Evolutionary conservation across 2,797 vertebrate genomes (phyloP).

Genomic region (Pelochelys cantorii): DNA sequence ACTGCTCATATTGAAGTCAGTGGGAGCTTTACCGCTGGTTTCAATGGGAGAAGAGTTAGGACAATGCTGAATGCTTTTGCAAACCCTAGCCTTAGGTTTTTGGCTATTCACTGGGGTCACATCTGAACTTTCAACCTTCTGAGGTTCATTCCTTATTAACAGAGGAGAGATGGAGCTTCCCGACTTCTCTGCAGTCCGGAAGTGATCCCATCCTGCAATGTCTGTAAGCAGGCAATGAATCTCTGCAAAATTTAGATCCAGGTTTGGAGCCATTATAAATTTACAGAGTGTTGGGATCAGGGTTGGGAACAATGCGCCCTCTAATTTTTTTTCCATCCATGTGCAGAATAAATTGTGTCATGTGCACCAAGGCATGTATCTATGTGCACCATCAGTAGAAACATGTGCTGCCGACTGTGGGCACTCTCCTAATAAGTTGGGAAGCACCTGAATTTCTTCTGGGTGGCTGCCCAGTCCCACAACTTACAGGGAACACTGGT

Average conservation of each 20-base stretch:
- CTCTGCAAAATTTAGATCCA: neutral
- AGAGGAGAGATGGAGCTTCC: neutral
- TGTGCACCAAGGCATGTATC: no score
- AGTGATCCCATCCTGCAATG: neutral
- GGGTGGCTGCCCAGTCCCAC: no score
- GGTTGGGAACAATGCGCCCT: neutral
- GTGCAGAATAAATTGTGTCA: no score
- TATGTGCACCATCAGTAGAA: no score
- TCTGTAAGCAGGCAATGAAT: neutral
- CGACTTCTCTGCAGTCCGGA: neutral
- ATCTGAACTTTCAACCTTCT: neutral
- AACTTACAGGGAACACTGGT: no score
- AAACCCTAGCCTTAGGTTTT: neutral
- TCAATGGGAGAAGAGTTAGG: neutral
- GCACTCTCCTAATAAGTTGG: no score
- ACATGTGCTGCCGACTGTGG: no score
- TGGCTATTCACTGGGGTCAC: neutral
- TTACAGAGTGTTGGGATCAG: neutral
- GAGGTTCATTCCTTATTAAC: neutral
- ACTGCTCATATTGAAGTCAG: neutral
- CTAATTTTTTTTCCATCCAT: no score
- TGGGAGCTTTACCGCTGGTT: neutral
- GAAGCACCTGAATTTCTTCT: no score
- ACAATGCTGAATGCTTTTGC: neutral
- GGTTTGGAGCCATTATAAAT: neutral